Base-by-base conservation (phyloP, 92 coral and sea anemone genomes). In the Umimayanthus chanpuru region DNA sequence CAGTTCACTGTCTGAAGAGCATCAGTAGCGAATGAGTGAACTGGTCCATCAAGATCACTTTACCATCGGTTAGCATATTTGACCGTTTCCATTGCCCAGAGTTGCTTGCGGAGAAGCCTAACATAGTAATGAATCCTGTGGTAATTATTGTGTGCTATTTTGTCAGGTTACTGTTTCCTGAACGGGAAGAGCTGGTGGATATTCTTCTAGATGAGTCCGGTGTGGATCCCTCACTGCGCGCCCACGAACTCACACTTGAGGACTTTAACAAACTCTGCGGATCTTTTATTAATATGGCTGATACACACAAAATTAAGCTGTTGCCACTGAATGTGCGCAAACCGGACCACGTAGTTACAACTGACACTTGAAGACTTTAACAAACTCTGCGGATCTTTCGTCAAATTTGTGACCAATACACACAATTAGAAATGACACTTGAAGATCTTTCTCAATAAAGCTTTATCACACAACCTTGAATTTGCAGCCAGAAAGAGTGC, bases 311-410 rank as follows among this genome's bases (percentile, higher is more conserved):
- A 56, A 73, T 97, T 71, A 76, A 94, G 6, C 81, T 86, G 67
- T 88, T 89, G 66, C 99, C 99, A 43, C 89, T 94, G 44, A 92
- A 89, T 91, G 91, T 97, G 76, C 93, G 93, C 72, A 95, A 91
- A 88, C 99, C 99, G 8, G 61, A 76, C 36, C 36, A 32, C 36
- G 36, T 32, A 2, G 36, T 32, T 32, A 32, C 2, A 32, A 32
- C 36, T 32, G 36, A 32, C 36, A 32, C 36, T 32, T 32, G 29
- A 82, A 75, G 47, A 89, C 58, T 50, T 25, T 44, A 39, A 85
- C n/a, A 67, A 68, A 76, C 29, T 43, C 39, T 96, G 99, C 72
- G 78, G 50, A 65, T 91, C 98, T 5, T 97, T 92, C 83, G 41
- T 93, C 6, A 96, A 95, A 32, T 32, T 32, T 76, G 77, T 97